Conservation (phyloP, 2,113 vertebrate genomes). For the Callithrix jacchus region DNA sequence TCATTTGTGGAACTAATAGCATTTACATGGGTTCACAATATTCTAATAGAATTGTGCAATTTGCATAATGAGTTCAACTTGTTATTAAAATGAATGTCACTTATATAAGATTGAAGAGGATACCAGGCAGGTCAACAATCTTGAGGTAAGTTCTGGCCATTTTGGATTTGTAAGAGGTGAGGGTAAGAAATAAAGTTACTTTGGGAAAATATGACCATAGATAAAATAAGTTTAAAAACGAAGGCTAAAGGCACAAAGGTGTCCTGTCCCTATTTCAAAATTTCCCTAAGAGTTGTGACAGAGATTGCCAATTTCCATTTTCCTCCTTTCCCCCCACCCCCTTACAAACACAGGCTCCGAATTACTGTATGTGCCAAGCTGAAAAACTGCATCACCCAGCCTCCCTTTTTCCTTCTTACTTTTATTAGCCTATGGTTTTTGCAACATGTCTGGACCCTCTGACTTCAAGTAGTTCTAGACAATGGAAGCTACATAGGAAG, state of each 20-base stretch:
- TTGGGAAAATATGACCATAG: not conserved
- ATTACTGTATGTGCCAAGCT: not conserved
- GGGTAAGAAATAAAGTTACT: not conserved
- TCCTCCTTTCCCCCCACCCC: not conserved
- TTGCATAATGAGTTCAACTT: conserved; percentile 70
- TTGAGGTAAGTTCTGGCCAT: not conserved
- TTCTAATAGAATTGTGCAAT: conserved; percentile 74
- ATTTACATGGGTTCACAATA: conserved; percentile 74
- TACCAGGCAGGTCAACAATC: not conserved
- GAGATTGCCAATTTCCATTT: not conserved
- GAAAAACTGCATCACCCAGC: not conserved
- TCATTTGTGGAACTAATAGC: conserved; percentile 74
- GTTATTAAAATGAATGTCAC: conserved; percentile 63
- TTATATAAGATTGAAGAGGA: conserved; percentile 51
- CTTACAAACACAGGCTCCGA: not conserved
- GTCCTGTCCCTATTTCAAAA: not conserved
- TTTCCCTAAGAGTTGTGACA: not conserved
- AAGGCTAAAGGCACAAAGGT: not conserved
- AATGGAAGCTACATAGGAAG: not conserved
- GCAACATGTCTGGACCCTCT: not conserved
- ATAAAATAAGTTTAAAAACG: not conserved
- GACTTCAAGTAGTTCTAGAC: not conserved
- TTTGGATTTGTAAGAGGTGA: not conserved
- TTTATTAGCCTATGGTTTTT: not conserved
- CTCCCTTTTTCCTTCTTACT: not conserved